Percentiles rank a stretch among this genome's conserved stretches.
phyloP scores from a whole-genome alignment of 2,888 invertebrate genomes.

The Eupithecia centaureata region DNA sequence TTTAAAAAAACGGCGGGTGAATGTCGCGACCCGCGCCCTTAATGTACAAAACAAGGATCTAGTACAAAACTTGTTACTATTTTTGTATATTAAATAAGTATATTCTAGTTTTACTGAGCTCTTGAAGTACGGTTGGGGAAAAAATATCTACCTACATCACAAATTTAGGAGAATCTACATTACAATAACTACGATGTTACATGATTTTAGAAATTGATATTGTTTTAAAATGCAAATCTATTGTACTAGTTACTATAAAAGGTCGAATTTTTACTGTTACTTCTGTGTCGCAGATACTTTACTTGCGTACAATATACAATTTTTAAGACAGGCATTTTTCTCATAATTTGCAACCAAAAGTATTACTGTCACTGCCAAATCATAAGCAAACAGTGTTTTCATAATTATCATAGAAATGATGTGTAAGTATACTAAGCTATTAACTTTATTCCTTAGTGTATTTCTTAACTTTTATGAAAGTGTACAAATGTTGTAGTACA shows the following conservation, averaged over 20 bases:
- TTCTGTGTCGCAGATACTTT: background rate
- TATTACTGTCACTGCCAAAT: slow-evolving; percentile 4
- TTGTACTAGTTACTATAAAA: too few species aligned
- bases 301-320: background rate
- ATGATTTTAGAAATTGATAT: too few species aligned
- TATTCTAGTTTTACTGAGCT: slow-evolving; percentile 74
- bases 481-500: slow-evolving; percentile 13
- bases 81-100: slow-evolving; percentile 78
- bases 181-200: too few species aligned
- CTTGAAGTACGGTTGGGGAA: slow-evolving; percentile 38
- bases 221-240: too few species aligned
- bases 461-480: slow-evolving; percentile 2
- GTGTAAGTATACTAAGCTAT: background rate
- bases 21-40: slow-evolving; percentile 63
- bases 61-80: slow-evolving; percentile 84
- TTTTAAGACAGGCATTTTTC: background rate
- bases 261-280: too few species aligned
- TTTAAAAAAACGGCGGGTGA: slow-evolving; percentile 48
- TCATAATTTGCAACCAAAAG: background rate
- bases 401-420: background rate
- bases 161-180: background rate
- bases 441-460: background rate
- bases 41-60: slow-evolving; percentile 77
- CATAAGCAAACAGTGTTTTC: background rate
- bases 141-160: slow-evolving; percentile 16